Evolutionary conservation across 2,797 vertebrate species (phyloP), one percentile per base, ranked within the genome.

Genomic region (Gadopsis marmoratus): DNA sequence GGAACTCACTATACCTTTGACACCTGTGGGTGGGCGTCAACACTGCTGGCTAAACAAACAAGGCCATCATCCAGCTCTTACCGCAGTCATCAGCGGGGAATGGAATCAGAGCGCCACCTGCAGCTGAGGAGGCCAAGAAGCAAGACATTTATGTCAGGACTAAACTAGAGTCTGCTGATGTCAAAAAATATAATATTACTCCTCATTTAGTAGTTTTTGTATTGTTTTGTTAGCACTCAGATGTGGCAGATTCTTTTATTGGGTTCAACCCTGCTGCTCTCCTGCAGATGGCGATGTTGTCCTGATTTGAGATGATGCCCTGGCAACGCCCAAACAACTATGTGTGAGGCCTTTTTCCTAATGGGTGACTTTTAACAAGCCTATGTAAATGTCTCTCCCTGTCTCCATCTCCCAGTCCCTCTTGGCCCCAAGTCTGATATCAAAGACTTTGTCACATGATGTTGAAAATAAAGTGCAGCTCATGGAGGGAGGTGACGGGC

Each of bases 231-330:
- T 48, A 14, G 31, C n/a, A n/a, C 19, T 31, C 16, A 61, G 6
- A 47, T 63, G 39, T 69, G 14, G 35, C n/a, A 74, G 41, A 43
- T 58, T 9, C 21, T 37, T 41, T 14, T 39, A 26, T 64, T 16
- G 17, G 37, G 47, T 56, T 43, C 29, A 60, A 26, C 76, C 21
- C 59, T 41, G 21, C 54, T 43, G 47, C 59, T 66, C 5, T 76
- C 94, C 95, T 95, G 92, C 86, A 96, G 95, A 95, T 95, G 95
- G 95, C 89, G 92, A 78, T 91, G 89, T 95, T 94, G 92, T 82
- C 78, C 86, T 93, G 82, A 89, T 80, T 80, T 91, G 76, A 81
- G 59, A 60, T 29, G 1, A 29, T 26, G 63, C 60, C 60, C 59
- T 70, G 64, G 71, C 70, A 50, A 39, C 68, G 62, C 62, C 58